phyloP scores from a whole-genome alignment of 1,140 invertebrate species.

The Dendroctonus ponderosae region DNA sequence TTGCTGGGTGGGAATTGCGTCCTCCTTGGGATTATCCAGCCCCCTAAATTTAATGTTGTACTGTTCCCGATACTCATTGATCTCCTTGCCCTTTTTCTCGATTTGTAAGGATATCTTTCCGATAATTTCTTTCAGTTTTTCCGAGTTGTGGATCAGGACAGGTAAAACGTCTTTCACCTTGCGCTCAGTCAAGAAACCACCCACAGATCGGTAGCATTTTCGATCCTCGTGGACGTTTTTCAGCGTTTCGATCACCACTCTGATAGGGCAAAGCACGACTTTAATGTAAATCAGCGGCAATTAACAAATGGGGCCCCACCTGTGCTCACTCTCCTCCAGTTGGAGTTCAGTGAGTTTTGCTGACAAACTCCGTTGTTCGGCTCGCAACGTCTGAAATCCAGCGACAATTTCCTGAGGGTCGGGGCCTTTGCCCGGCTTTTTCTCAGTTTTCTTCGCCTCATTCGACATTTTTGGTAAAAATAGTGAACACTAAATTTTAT shows the following conservation, averaged over 20 bases:
- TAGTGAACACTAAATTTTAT: background rate
- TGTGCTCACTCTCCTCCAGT: conserved; percentile 91
- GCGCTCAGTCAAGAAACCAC: conserved; percentile 88
- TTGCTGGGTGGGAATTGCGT: conserved; percentile 38
- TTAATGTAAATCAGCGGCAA: conserved; percentile 1
- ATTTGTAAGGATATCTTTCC: conserved; percentile 78
- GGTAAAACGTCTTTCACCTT: conserved; percentile 91
- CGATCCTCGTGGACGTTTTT: conserved; percentile 80
- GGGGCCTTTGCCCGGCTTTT: conserved; percentile 51
- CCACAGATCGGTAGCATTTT: conserved; percentile 92
- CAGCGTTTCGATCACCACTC: conserved; percentile 92
- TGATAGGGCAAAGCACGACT: conserved; percentile 54
- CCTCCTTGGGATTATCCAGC: conserved; percentile 57
- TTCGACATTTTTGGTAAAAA: conserved; percentile 49
- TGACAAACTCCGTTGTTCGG: conserved; percentile 81
- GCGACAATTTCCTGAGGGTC: conserved; percentile 78
- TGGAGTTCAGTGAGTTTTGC: conserved; percentile 89
- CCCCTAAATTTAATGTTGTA: conserved; percentile 80
- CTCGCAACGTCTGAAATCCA: conserved; percentile 81
- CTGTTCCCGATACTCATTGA: conserved; percentile 91
- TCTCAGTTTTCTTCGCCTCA: conserved; percentile 49
- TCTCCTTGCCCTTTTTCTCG: conserved; percentile 82
- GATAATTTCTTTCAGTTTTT: conserved; percentile 78
- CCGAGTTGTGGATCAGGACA: conserved; percentile 75
- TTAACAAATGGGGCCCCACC: conserved; percentile 63